Conservation (phyloP, 1,140 invertebrate genomes). For the Drosophila rhopaloa region DNA sequence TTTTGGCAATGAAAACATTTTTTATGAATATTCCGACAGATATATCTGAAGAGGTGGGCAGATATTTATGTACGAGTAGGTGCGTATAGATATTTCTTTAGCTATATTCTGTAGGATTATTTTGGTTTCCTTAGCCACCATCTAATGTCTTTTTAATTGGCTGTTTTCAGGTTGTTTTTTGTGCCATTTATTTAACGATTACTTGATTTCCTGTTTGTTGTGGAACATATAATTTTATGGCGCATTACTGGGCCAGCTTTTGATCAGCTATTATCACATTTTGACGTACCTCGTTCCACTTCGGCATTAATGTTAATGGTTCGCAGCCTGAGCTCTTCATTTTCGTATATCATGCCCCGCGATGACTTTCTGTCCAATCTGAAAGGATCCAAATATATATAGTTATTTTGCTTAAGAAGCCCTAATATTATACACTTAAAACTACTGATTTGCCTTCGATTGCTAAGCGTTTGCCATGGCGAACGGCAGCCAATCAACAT, state of each 20-base stretch:
- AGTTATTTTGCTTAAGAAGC: background rate
- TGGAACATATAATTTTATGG: constrained; percentile 18
- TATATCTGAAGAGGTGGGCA: constrained; percentile 27
- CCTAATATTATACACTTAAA: background rate
- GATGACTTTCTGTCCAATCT: constrained; percentile 93
- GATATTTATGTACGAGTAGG: constrained; percentile 23
- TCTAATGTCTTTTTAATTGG: constrained; percentile 77
- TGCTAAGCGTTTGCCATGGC: constrained; percentile 66
- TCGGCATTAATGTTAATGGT: constrained; percentile 97
- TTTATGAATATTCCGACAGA: constrained; percentile 33
- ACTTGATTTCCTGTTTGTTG: constrained; percentile 57
- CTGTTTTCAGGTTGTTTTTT: constrained; percentile 46
- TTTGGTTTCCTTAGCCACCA: constrained; percentile 37
- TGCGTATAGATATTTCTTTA: constrained; percentile 23
- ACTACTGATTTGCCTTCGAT: constrained; percentile 52
- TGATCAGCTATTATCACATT: constrained; percentile 28
- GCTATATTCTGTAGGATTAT: constrained; percentile 36
- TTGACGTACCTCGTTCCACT: constrained; percentile 92
- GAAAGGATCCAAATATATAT: constrained; percentile 51
- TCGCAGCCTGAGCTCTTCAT: constrained; percentile 94
- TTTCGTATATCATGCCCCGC: constrained; percentile 95
- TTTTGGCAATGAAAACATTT: constrained; percentile 65
- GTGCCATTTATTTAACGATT: constrained; percentile 46
- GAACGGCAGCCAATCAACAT: constrained; percentile 70
- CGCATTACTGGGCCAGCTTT: constrained; percentile 17